Evolutionary conservation across 2,888 invertebrate genomes (phyloP).

Genomic region (Saturnia pavonia): DNA sequence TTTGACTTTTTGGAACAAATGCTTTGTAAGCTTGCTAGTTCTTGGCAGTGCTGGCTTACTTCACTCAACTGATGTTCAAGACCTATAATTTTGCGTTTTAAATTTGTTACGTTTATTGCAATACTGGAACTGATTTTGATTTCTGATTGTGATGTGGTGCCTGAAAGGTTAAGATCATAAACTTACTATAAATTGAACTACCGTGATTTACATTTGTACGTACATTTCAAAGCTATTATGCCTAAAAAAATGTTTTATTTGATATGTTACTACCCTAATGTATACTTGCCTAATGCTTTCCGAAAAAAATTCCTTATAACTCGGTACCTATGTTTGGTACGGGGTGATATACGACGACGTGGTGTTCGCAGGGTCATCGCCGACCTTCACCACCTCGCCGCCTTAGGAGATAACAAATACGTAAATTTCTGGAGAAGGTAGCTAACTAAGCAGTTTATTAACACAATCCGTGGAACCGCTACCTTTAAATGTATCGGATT

Average conservation of each 20-base stretch:
- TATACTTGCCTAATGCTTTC: slow-evolving; percentile 57
- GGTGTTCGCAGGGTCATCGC: slow-evolving; percentile 69
- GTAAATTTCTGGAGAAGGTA: background rate
- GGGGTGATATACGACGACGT: slow-evolving; percentile 70
- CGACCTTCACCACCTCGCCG: slow-evolving; percentile 33
- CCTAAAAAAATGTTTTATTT: background rate
- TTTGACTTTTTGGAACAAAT: slow-evolving; percentile 36
- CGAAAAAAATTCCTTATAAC: slow-evolving; percentile 65
- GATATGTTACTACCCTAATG: background rate
- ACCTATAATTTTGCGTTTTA: slow-evolving; percentile 61
- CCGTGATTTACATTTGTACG: background rate
- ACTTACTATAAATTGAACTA: background rate
- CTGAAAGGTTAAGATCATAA: slow-evolving; percentile 42
- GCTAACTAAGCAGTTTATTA: background rate
- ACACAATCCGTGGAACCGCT: background rate
- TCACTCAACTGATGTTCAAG: slow-evolving; percentile 58
- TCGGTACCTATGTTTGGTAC: slow-evolving; percentile 62
- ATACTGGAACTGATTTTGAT: slow-evolving; percentile 66
- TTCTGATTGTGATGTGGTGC: slow-evolving; percentile 59
- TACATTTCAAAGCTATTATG: background rate
- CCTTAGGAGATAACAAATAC: slow-evolving; percentile 19
- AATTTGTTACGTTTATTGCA: slow-evolving; percentile 60
- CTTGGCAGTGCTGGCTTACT: slow-evolving; percentile 57
- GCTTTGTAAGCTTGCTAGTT: slow-evolving; percentile 43
- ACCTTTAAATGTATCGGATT: background rate